A percentile compares a stretch with the other conserved stretches of the same genome.
phyloP scores from a whole-genome alignment of 1,140 invertebrate species.

The Formica selysi region DNA sequence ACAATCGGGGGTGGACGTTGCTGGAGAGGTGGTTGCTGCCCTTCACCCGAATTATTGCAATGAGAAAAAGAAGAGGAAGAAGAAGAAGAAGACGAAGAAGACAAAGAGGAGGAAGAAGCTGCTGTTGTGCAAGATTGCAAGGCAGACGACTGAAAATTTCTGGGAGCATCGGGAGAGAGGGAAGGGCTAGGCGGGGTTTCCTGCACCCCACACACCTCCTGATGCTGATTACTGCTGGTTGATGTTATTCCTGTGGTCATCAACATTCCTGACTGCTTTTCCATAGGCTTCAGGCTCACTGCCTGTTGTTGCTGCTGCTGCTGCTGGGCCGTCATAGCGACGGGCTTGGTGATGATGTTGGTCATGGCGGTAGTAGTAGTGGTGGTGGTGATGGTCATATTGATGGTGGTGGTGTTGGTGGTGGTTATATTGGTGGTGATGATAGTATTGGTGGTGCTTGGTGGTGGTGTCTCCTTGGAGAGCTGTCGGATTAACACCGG shows the following conservation, averaged over 20 bases:
- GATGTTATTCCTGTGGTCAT: conserved; percentile 67
- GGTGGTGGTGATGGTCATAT: conserved; percentile 76
- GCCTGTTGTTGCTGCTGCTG: conserved; percentile 58
- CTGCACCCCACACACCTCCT: conserved; percentile 87
- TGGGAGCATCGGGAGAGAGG: conserved; percentile 80
- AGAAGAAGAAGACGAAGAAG: conserved; percentile 56
- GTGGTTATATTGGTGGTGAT: conserved; percentile 79
- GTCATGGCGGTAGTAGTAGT: conserved; percentile 83
- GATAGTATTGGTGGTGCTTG: conserved; percentile 84
- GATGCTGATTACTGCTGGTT: conserved; percentile 80
- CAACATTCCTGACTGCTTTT: conserved; percentile 51
- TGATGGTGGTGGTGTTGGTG: conserved; percentile 83
- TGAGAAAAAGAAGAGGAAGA: conserved; percentile 74
- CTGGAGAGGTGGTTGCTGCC: conserved; percentile 78
- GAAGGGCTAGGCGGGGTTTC: conserved; percentile 83
- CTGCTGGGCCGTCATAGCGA: conserved; percentile 56
- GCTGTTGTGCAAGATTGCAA: conserved; percentile 78
- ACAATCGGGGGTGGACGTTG: conserved; percentile 67
- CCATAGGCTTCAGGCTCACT: conserved; percentile 30
- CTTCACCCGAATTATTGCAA: conserved; percentile 81
- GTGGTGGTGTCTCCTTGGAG: conserved; percentile 87
- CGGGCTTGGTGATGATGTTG: conserved; percentile 83
- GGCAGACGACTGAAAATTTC: conserved; percentile 78
- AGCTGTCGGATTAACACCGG: conserved; percentile 87
- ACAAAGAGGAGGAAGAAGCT: conserved; percentile 72